phyloP scores from a whole-genome alignment of 2,888 invertebrate genomes.

The Mythimna ferrago region DNA sequence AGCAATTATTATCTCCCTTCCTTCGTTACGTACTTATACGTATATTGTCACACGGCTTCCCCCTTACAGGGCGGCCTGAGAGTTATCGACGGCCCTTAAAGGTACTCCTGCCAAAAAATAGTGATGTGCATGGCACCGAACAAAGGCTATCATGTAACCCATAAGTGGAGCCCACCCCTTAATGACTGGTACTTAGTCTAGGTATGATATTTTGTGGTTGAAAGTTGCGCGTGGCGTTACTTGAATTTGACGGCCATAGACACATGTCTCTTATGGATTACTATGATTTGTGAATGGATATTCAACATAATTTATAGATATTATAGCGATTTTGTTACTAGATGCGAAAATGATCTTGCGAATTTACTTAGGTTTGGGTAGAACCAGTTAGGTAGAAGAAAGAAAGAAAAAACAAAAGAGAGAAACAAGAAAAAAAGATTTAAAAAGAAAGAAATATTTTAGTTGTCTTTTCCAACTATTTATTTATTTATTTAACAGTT shows the following conservation, averaged over 20 bases:
- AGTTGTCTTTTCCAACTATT: too few species aligned
- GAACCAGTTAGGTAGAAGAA: too few species aligned
- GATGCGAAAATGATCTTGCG: too few species aligned
- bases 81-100: conserved; percentile 52
- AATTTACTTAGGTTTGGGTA: too few species aligned
- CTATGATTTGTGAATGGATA: too few species aligned
- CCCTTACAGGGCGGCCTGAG: conserved; percentile 46
- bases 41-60: conserved; percentile 45
- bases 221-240: background rate
- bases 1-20: conserved; percentile 46
- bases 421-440: too few species aligned
- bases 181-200: conserved; percentile 30
- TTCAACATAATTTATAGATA: too few species aligned
- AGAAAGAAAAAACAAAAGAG: too few species aligned
- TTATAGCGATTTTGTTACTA: too few species aligned
- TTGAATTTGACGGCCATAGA: background rate
- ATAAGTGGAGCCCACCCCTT: conserved; percentile 36
- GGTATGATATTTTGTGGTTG: conserved; percentile 23
- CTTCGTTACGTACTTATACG: conserved; percentile 32
- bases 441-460: too few species aligned
- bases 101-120: conserved; percentile 54
- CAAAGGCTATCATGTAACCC: conserved; percentile 51
- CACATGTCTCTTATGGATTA: background rate
- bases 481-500: too few species aligned
- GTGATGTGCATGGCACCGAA: conserved; percentile 53